phyloP scores from a whole-genome alignment of 2,797 vertebrate species.

The Tauraco hartlaubi region DNA sequence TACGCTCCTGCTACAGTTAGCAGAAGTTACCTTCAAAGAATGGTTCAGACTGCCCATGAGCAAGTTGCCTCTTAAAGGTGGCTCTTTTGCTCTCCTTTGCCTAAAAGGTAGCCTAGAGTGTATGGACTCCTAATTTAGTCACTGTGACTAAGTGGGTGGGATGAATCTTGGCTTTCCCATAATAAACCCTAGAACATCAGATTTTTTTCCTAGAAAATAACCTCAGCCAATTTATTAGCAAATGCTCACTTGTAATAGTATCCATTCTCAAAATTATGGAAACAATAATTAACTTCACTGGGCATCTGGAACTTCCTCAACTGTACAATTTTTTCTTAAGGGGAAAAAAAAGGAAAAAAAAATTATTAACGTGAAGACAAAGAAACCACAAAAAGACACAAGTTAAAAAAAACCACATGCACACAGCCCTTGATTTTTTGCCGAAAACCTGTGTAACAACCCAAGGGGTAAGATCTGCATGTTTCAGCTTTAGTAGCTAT shows the following conservation, averaged over 20 bases:
- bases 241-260: neutral
- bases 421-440: neutral
- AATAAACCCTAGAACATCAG: neutral
- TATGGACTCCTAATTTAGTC: neutral
- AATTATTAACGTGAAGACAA: neutral
- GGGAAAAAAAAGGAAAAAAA: accelerated
- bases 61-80: neutral
- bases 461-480: neutral
- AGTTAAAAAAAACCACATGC: neutral
- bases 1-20: neutral
- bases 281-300: neutral
- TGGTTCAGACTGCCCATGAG: neutral
- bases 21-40: neutral
- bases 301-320: neutral
- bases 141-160: neutral
- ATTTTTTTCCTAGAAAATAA: neutral
- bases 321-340: neutral
- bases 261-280: neutral
- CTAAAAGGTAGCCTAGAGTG: neutral
- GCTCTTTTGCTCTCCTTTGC: neutral
- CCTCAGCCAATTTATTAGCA: neutral
- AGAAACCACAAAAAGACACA: neutral
- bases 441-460: neutral
- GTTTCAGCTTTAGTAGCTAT: neutral
- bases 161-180: neutral